Conservation (phyloP, 2,888 invertebrate genomes). For the Ormyrus nitidulus region DNA sequence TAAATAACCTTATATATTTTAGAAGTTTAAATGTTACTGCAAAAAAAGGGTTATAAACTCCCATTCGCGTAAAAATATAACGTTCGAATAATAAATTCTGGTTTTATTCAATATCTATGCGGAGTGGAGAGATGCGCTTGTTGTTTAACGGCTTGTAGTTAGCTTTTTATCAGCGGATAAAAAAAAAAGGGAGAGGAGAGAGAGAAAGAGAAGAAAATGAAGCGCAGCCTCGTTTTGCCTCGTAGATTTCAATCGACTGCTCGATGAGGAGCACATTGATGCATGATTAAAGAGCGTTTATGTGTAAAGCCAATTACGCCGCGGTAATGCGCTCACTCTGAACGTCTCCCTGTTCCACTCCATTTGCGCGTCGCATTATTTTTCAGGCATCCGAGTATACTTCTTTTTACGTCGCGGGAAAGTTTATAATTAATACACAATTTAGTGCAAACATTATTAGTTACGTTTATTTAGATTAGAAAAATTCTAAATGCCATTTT, state of each 20-base stretch:
- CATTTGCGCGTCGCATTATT: constrained; percentile 41
- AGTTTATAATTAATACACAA: constrained; percentile 2
- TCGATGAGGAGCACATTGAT: constrained; percentile 50
- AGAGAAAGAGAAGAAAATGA: constrained; percentile 32
- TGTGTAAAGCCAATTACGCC: constrained; percentile 53
- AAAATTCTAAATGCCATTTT: too few species aligned
- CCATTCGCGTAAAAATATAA: background rate
- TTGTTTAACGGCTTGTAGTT: constrained; percentile 28
- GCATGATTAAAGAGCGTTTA: constrained; percentile 58
- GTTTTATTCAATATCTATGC: constrained; percentile 20
- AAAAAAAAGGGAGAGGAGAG: background rate
- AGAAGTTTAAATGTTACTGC: too few species aligned
- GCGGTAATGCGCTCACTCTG: constrained; percentile 19
- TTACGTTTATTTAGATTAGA: background rate
- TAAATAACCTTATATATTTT: too few species aligned
- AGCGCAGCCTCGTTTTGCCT: constrained; percentile 48
- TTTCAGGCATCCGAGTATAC: background rate
- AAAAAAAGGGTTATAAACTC: too few species aligned
- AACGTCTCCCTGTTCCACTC: constrained; percentile 48
- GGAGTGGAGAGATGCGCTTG: background rate
- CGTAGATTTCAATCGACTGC: constrained; percentile 54
- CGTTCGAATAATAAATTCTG: constrained; percentile 16
- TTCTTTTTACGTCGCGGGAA: background rate
- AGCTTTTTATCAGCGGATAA: constrained; percentile 35
- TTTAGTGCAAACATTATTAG: background rate